Evolutionary conservation across 2,113 vertebrate genomes (phyloP).

Genomic region (Poeciliopsis occidentalis): DNA sequence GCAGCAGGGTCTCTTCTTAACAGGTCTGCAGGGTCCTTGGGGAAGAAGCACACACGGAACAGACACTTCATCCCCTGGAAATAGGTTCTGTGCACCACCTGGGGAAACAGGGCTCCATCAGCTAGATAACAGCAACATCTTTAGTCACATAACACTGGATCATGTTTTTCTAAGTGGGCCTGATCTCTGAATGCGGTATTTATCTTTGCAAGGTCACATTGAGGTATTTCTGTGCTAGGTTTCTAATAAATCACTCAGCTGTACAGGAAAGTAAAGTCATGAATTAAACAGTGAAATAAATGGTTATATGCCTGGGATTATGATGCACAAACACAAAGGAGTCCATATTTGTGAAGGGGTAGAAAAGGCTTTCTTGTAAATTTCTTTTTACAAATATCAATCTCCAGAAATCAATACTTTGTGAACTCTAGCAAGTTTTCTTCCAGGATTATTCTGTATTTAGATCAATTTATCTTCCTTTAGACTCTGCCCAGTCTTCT

Average conservation of each 20-base stretch:
- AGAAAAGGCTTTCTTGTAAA: not conserved
- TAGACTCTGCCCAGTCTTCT: too few relatives aligned
- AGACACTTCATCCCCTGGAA: conserved; percentile 99
- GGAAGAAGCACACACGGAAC: conserved; percentile 97
- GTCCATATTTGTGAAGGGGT: not conserved
- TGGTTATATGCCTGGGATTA: not conserved
- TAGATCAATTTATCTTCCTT: too few relatives aligned
- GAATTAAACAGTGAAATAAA: not conserved
- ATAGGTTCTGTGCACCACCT: conserved; percentile 99
- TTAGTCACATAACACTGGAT: not conserved
- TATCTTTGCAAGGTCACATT: not conserved
- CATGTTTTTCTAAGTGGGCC: not conserved
- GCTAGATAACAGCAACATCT: conserved; percentile 10
- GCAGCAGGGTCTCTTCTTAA: conserved; percentile 92
- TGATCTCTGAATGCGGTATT: conserved; percentile 15
- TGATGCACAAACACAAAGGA: not conserved
- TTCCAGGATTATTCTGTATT: too few relatives aligned
- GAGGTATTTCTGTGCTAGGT: not conserved
- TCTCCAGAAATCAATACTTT: too few relatives aligned
- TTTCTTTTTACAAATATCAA: not conserved
- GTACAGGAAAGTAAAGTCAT: not conserved
- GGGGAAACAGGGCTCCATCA: conserved; percentile 37
- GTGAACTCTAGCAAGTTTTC: too few relatives aligned
- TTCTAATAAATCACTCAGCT: not conserved
- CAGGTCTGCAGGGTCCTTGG: conserved; percentile 95